phyloP scores from a whole-genome alignment of 2,113 vertebrate genomes.

The Spea bombifrons region DNA sequence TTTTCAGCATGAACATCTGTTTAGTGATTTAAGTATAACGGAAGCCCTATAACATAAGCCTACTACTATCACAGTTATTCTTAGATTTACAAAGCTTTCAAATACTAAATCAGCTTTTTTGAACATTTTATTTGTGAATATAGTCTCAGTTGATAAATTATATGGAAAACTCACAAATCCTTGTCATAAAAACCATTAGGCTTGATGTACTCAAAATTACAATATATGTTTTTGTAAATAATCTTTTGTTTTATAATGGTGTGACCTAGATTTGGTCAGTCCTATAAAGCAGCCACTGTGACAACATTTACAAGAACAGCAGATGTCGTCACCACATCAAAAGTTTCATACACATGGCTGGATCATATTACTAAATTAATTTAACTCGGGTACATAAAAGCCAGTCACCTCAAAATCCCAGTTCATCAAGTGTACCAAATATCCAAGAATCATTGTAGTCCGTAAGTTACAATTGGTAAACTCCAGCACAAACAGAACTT shows the following conservation, averaged over 20 bases:
- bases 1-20: conserved; percentile 20
- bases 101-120: neutral
- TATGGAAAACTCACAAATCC: conserved; percentile 3
- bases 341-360: too few species aligned
- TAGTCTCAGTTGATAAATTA: neutral
- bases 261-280: conserved; percentile 39
- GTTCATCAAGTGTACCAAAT: too few species aligned
- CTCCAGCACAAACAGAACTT: too few species aligned
- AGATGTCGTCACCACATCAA: neutral
- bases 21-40: conserved; percentile 15
- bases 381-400: too few species aligned
- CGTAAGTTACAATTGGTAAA: too few species aligned
- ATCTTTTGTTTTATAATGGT: conserved; percentile 2
- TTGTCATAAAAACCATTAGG: neutral
- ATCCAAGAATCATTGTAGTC: too few species aligned
- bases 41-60: neutral
- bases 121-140: neutral
- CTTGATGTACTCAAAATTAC: neutral
- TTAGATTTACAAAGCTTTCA: conserved; percentile 9
- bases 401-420: too few species aligned
- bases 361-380: too few species aligned
- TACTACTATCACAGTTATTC: conserved; percentile 2
- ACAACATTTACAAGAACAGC: conserved; percentile 15
- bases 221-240: conserved; percentile 14
- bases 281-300: neutral